Conservation (phyloP, 2,888 invertebrate genomes). For the Epirrita christyi region DNA sequence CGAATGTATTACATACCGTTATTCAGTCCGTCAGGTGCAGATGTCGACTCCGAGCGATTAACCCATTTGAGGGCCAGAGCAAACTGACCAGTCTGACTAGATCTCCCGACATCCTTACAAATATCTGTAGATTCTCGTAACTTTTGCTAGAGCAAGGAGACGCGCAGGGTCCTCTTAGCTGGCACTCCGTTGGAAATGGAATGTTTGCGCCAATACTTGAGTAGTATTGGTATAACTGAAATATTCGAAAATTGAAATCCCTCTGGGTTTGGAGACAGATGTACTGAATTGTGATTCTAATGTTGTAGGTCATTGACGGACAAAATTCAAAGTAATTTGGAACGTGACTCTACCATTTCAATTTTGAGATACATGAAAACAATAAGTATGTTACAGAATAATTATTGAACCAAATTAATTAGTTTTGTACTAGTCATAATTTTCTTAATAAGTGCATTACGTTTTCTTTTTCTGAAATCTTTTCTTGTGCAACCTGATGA, state of each 20-base stretch:
- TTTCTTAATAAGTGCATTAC: no score
- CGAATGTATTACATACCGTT: slow-evolving; percentile 65
- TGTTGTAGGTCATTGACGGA: slow-evolving; percentile 20
- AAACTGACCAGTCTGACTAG: slow-evolving; percentile 49
- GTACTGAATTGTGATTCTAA: slow-evolving; percentile 32
- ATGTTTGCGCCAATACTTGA: slow-evolving; percentile 71
- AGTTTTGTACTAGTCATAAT: no score
- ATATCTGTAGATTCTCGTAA: slow-evolving; percentile 33
- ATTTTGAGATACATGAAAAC: no score
- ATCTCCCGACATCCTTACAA: slow-evolving; percentile 48
- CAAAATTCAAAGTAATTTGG: no score
- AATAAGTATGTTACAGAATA: no score
- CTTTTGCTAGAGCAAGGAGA: slow-evolving; percentile 25
- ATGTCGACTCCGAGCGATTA: slow-evolving; percentile 78
- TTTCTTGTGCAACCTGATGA: no score
- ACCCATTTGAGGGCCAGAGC: slow-evolving; percentile 72
- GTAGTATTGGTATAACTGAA: slow-evolving; percentile 67
- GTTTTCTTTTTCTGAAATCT: no score
- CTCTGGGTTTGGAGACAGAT: slow-evolving; percentile 35
- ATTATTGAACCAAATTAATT: no score
- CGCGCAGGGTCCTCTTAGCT: slow-evolving; percentile 48
- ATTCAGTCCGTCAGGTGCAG: slow-evolving; percentile 80
- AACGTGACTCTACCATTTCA: no score
- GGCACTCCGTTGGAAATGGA: slow-evolving; percentile 58
- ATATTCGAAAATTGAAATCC: slow-evolving; percentile 65